Conservation (phyloP, 2,888 invertebrate species). For the Ophion obscuratus region DNA sequence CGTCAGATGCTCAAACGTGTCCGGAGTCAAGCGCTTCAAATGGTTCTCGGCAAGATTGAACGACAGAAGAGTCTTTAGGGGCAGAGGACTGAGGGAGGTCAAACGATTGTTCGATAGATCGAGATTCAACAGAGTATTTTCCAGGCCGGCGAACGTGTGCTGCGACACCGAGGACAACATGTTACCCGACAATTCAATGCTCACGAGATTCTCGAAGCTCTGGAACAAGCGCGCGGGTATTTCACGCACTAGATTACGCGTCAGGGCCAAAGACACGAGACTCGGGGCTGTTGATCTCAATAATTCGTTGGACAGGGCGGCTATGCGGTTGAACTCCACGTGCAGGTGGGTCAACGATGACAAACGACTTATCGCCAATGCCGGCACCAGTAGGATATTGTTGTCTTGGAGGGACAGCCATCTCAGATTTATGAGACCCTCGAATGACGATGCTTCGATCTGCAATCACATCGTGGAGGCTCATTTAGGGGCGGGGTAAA, state of each 20-base stretch:
- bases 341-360: constrained; percentile 90
- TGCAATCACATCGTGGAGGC: constrained; percentile 79
- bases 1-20: constrained; percentile 88
- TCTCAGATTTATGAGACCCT: constrained; percentile 91
- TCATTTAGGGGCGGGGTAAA: not conserved
- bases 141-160: constrained; percentile 91
- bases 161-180: constrained; percentile 89
- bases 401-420: constrained; percentile 93
- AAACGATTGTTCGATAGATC: constrained; percentile 91
- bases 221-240: constrained; percentile 92
- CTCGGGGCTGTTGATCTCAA: constrained; percentile 90
- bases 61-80: constrained; percentile 88
- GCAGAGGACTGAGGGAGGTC: constrained; percentile 87
- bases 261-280: constrained; percentile 89
- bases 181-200: constrained; percentile 92
- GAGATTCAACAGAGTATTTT: constrained; percentile 89
- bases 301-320: constrained; percentile 92
- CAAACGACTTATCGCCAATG: constrained; percentile 92
- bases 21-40: constrained; percentile 89
- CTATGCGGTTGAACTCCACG: constrained; percentile 94
- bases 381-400: constrained; percentile 93
- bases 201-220: constrained; percentile 89
- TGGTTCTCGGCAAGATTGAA: constrained; percentile 93
- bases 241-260: constrained; percentile 94
- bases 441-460: constrained; percentile 95